Base-by-base conservation (phyloP, 2,113 vertebrate genomes). In the Riparia riparia region DNA sequence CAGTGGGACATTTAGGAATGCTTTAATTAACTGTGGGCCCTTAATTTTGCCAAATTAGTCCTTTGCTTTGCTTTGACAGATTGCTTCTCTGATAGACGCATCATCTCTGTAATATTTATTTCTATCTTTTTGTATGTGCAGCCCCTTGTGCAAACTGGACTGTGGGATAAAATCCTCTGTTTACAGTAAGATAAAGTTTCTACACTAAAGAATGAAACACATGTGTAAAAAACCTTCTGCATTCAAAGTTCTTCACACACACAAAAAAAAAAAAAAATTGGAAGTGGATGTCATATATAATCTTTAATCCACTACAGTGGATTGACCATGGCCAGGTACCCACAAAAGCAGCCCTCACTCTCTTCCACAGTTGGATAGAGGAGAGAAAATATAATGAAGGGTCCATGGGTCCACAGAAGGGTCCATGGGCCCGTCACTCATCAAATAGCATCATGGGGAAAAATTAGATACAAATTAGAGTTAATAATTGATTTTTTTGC, bases 151-250 rank as follows among this genome's bases (percentile, higher is more conserved):
- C 61, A 26, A 78, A 42, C 18, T 13, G 22, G 14, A 5, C 17
- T 28, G 2, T 29, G 14, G 53, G 44, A 73, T 12, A 6, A 45
- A 76, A 47, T 32, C 12, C 10, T 80, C 31, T 44, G 10, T 49
- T 64, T 32, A 65, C 13, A 34, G 4, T 37, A 32, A 15, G 24
- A 41, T 37, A 58, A 21, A 50, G 8, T 71, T 47, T 51, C n/a
- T 37, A 9, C 0, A 2, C 45, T 47, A 71, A 45, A 42, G 29
- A 71, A 60, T 37, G 16, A 50, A 41, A 56, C 8, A 37, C 51
- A 34, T 22, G 31, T 56, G 8, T 8, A 5, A 18, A 70, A 63
- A 73, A 29, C 1, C 0, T 2, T 56, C 32, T 41, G 7, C 37
- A 21, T 57, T 29, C 12, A 18, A 56, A 56, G 15, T 18, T n/a